Evolutionary conservation across 2,797 vertebrate species (phyloP).

Genomic region (Hydrolagus colliei): DNA sequence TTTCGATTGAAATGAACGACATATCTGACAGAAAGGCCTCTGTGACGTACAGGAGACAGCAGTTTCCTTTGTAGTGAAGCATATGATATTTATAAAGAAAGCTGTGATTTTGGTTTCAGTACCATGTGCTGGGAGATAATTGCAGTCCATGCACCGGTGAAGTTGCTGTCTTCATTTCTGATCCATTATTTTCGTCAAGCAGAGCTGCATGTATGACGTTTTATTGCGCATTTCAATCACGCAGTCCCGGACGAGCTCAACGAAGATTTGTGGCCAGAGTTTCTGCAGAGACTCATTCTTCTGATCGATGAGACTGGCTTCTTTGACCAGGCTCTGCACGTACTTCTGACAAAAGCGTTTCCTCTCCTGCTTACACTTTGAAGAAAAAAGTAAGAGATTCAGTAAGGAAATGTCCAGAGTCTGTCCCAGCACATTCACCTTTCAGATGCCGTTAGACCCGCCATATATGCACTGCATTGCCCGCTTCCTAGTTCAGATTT

Average conservation of each 20-base stretch:
- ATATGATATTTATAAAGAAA: not conserved
- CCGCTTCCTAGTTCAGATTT: too few relatives aligned
- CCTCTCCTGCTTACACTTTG: constrained; percentile 58
- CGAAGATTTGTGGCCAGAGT: constrained; percentile 90
- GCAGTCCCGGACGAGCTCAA: constrained; percentile 85
- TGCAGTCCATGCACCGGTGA: too few relatives aligned
- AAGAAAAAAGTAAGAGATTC: not conserved
- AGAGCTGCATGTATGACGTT: constrained; percentile 71
- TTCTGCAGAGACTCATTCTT: constrained; percentile 86
- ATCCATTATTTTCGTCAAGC: constrained; percentile 65
- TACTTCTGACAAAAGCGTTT: constrained; percentile 69
- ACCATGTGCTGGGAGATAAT: not conserved
- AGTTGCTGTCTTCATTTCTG: constrained; percentile 45
- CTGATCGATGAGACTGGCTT: constrained; percentile 76
- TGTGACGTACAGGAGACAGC: too few relatives aligned
- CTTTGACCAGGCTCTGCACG: constrained; percentile 71
- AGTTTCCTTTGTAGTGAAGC: too few relatives aligned
- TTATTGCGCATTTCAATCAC: constrained; percentile 81
- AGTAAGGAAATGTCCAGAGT: not conserved
- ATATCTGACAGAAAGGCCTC: not conserved
- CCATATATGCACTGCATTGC: too few relatives aligned
- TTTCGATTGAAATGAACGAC: not conserved
- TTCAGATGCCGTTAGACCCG: too few relatives aligned
- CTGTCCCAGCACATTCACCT: too few relatives aligned
- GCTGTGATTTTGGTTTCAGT: constrained; percentile 9